Base-by-base conservation (phyloP, 2,797 vertebrate species). In the Ptychadena robeensis region DNA sequence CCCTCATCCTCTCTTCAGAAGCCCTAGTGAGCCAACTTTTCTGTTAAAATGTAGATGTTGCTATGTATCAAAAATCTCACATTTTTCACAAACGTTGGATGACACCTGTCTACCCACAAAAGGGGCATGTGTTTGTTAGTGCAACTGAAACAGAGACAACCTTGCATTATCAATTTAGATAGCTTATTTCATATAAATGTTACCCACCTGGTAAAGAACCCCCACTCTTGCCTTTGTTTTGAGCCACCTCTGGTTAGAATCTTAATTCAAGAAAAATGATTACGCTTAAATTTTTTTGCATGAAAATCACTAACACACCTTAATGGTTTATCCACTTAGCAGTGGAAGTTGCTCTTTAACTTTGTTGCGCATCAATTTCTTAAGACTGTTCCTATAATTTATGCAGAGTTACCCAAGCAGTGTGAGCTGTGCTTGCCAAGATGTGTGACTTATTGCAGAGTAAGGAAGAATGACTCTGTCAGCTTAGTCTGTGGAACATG, bases 381-480 rank as follows among this genome's bases (percentile, higher is more conserved):
- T 69, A 22, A 40, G 15, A 70, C 57, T 67, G 71, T 8, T 76
- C 30, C 63, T 70, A 31, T 71, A 75, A 82, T 70, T 48, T 65
- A 82, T 82, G 81, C 35, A 82, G 75, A 70, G 37, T 81, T 64
- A 77, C 48, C 11, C 22, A 38, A 27, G 34, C 34, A 31, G 25
- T 57, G 37, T 31, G 18, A 77, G 30, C 66, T 48, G 32, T 8
- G 22, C 66, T 77, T 77, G 81, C 73, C 73, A 82, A 82, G 73
- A 82, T 77, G 63, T 77, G 48, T 69, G 72, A 82, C 65, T 82
- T 82, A 82, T 82, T 82, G 57, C 35, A 82, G 28, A 70, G 66
- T 53, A 77, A 77, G 81, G 57, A 65, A 77, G 73, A 76, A 82
- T 82, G 73, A 74, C 72, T 80, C 35, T 76, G 80, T 82, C 73